Conservation (phyloP, 2,113 vertebrate genomes). For the Amphilophus citrinellus region DNA sequence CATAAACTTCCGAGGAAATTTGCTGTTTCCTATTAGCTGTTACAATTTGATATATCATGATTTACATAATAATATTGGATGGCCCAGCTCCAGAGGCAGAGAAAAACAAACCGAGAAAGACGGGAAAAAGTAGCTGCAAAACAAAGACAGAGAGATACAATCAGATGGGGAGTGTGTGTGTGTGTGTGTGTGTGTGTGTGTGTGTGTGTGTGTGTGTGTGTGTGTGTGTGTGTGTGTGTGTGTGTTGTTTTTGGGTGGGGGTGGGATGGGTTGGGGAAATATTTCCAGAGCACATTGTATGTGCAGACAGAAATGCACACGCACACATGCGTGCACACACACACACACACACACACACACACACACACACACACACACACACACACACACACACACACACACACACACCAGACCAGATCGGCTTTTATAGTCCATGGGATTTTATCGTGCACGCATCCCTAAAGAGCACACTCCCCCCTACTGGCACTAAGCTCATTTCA, state of each 20-base stretch:
- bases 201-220: constrained; percentile 20
- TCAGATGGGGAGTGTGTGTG: constrained; percentile 37
- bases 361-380: constrained; percentile 23
- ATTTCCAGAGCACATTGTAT: constrained; percentile 45
- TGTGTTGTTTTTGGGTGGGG: background rate
- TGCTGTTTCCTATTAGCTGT: constrained; percentile 34
- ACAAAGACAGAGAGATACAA: constrained; percentile 44
- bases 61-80: constrained; percentile 48
- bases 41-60: constrained; percentile 29
- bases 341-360: constrained; percentile 7
- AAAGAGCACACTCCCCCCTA: constrained; percentile 56
- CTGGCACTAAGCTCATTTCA: constrained; percentile 70
- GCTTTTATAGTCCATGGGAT: constrained; percentile 65
- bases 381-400: constrained; percentile 20
- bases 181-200: background rate
- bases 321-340: constrained; percentile 15
- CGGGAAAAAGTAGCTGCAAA: constrained; percentile 6
- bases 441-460: constrained; percentile 55
- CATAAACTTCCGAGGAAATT: constrained; percentile 2
- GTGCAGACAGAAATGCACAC: constrained; percentile 47
- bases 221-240: constrained; percentile 10
- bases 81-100: background rate
- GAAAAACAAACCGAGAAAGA: constrained; percentile 29
- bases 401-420: constrained; percentile 33
- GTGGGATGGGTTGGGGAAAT: background rate